Evolutionary conservation across 2,888 invertebrate genomes (phyloP), one percentile per base, ranked within the genome.

Genomic region (Athalia cordata): DNA sequence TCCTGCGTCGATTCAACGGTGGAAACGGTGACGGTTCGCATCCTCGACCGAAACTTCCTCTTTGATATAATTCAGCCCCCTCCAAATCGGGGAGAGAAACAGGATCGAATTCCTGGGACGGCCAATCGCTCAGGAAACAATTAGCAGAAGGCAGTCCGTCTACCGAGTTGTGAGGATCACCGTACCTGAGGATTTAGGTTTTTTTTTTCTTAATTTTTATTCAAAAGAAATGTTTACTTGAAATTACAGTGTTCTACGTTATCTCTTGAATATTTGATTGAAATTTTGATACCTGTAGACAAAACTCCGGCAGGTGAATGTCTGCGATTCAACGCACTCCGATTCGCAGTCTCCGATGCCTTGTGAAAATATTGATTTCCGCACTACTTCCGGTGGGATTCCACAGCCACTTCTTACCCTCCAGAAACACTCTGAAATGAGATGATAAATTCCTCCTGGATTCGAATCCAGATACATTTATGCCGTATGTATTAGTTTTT

Each of bases 21-120:
- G 87, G 84, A 78, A 91, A 90, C 82, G 91, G 92, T 78, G 94
- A 94, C 0, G 95, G 93, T 87, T 96, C 96, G 83, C 96, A 96
- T 0, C 96, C 96, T 76, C 95, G 93, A 0, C 96, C 96, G 84
- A 94, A 96, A 87, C 96, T 96, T 0, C 95, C 96, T 64, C 96
- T 91, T 80, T 96, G 94, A 83, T 96, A 96, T 45, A 96, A 90
- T 88, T 96, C 96, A 78, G 95, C 95, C 0, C 93, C 93, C 0
- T 92, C 84, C 83, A 86, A 90, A 81, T 94, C 94, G 4, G 93
- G 90, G 62, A 93, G 91, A 45, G 94, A 91, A 29, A 86, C 89
- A 64, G 93, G 92, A 84, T 94, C 92, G 78, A 96, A 92, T 65
- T 95, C 95, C 29, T 92, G 91, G 5, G 93, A 93, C 0, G 93